Evolutionary conservation across 2,113 vertebrate genomes (phyloP), one percentile per base, ranked within the genome.

Genomic region (Himantopus leucocephalus): DNA sequence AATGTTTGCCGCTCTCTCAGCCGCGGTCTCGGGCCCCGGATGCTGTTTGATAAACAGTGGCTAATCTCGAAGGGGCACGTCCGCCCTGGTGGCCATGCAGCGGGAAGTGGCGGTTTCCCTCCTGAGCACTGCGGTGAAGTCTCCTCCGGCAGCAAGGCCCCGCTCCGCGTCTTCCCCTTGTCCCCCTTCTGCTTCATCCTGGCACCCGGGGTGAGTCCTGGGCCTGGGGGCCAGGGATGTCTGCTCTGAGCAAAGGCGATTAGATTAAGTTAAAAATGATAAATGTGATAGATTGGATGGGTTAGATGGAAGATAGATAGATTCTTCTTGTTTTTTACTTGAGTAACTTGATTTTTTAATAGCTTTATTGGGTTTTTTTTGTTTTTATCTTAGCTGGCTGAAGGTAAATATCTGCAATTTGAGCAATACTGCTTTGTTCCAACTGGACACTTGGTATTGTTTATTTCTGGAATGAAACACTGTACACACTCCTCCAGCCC

Each of bases 81-180:
- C 74, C 1, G 4, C 48, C 48, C 63, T 50, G 43, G 37, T 34
- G 55, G 48, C 79, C 60, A 27, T 1, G 27, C 37, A 53, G 73
- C 3, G 45, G 86, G 91, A 91, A 94, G 22, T 17, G 15, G 79
- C 2, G 35, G 60, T 84, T 97, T 94, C 30, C 45, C 68, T 64
- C 5, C n/a, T 0, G 2, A 66, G 70, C 26, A 2, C 59, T 34
- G 58, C 5, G 60, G 43, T 3, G 4, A 75, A 58, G 21, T 71
- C 47, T 70, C 43, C 55, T 71, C 68, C 8, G 5, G 60, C 47
- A 82, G 59, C 5, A 15, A 58, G 35, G 21, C 34, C 34, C 41
- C 7, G 5, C 17, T 86, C 26, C 19, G n/a, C 18, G 1, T 24
- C 35, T 86, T 73, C 60, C 34, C n/a, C 39, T 87, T 55, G 5